Evolutionary conservation across 37 sponge, comb jelly and placozoan species (phyloP).

Genomic region (Cladorhizidae sp.): DNA sequence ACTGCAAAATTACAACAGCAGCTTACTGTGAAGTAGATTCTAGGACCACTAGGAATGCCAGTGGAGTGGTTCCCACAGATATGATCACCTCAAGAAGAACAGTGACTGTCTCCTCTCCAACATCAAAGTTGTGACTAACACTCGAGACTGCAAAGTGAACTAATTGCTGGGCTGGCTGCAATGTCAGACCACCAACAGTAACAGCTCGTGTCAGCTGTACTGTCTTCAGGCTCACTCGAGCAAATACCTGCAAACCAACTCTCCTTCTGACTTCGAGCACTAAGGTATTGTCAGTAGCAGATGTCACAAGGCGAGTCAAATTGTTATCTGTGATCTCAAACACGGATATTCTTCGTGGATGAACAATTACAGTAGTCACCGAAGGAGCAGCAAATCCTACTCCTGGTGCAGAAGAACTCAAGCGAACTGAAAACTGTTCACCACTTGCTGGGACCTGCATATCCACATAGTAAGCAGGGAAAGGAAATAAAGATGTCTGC

Average conservation of each 20-base stretch:
- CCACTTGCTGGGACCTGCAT: slow-evolving; percentile 54
- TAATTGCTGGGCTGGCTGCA: slow-evolving; percentile 43
- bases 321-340: slow-evolving; percentile 28
- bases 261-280: slow-evolving; percentile 49
- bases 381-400: neutral
- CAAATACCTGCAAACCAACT: slow-evolving; percentile 29
- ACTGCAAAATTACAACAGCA: neutral
- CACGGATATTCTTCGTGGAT: slow-evolving; percentile 18
- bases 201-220: neutral
- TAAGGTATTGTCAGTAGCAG: slow-evolving; percentile 1
- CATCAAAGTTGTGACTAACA: neutral
- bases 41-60: slow-evolving; percentile 37
- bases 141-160: slow-evolving; percentile 43
- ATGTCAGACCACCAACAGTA: slow-evolving; percentile 35
- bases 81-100: neutral
- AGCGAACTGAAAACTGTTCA: slow-evolving; percentile 36
- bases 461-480: neutral
- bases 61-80: slow-evolving; percentile 15
- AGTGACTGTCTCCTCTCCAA: neutral
- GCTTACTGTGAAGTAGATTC: slow-evolving; percentile 16
- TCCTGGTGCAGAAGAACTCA: slow-evolving; percentile 15
- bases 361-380: neutral
- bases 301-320: slow-evolving; percentile 39
- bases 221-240: slow-evolving; percentile 20
- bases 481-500: neutral